A percentile compares a stretch with the other conserved stretches of the same genome.
These are phyloP conservation scores for Oncorhynchus keta DNA, from an alignment of 2,113 vertebrate genomes.

Conservation along the genomic window DNA sequence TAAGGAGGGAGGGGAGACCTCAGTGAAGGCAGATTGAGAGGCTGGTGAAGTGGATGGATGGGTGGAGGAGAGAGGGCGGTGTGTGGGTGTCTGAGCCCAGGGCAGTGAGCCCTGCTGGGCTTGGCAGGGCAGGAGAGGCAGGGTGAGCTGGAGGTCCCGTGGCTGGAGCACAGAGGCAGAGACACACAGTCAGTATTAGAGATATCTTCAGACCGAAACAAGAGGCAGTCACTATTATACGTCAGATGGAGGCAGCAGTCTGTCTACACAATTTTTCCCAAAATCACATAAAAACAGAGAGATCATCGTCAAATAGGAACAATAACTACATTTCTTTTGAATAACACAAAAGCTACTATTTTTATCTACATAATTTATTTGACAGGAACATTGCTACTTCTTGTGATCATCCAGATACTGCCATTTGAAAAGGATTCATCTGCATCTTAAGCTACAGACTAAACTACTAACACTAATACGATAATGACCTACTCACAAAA, in stretches of 20 bases:
- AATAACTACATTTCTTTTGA: neutral
- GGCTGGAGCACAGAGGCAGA: conserved; percentile 71
- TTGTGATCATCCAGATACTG: too few relatives aligned
- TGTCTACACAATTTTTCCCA: conserved; percentile 72
- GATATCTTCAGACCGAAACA: conserved; percentile 29
- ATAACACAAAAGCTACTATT: too few relatives aligned
- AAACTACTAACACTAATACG: too few relatives aligned
- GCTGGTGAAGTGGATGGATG: conserved; percentile 26
- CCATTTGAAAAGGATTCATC: too few relatives aligned
- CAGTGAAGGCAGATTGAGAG: conserved; percentile 23
- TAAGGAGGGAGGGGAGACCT: conserved; percentile 27
- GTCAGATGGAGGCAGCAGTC: conserved; percentile 43
- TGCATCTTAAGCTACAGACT: too few relatives aligned
- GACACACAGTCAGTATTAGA: conserved; percentile 65
- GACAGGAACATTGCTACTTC: too few relatives aligned
- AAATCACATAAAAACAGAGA: conserved; percentile 78
- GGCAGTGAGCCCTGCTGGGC: conserved; percentile 58
- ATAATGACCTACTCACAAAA: too few relatives aligned
- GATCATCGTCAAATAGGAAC: conserved; percentile 7
- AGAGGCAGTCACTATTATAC: conserved; percentile 24
- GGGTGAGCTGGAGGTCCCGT: conserved; percentile 61
- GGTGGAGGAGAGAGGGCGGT: conserved; percentile 50
- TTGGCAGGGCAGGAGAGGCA: conserved; percentile 64
- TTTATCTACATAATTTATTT: too few relatives aligned
- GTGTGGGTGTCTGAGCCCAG: conserved; percentile 67